Base-by-base conservation (phyloP, 2,888 invertebrate genomes). In the Perizoma affinitatum region DNA sequence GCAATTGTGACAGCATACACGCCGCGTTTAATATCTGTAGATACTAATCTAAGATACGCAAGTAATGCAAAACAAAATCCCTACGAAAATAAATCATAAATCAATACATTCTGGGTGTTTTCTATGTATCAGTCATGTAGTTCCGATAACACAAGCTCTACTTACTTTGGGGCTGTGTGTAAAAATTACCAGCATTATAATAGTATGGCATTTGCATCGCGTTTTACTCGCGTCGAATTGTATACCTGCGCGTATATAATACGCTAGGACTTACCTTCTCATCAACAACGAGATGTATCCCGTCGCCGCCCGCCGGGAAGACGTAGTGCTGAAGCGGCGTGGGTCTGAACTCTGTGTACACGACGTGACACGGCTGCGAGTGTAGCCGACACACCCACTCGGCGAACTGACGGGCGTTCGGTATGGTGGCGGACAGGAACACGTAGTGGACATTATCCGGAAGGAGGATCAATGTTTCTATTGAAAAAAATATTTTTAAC, bases 381-480 rank as follows among this genome's bases (percentile, higher is more conserved):
- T 99, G 99, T 45, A 99, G 93, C 80, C 98, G 96, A 54, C 96
- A 95, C n/a, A 98, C 97, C 97, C 97, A 98, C 86, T 98, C 97
- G 0, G 95, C 97, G 84, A 98, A 98, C 89, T 99, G 99, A 4
- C 98, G 94, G 4, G 99, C 99, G 89, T 99, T 99, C 3, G 99
- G 99, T 74, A 99, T 99, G 0, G 99, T 99, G 8, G 99, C 99
- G 0, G 99, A 99, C 0, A 99, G 93, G 84, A 99, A 99, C 5
- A 99, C 99, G 85, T 98, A 99, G 83, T 98, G 98, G 0, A 99
- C 99, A 80, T 98, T 98, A 83, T 99, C 98, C 0, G 99, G 99
- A 43, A 99, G 89, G 40, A 99, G 93, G 78, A 99, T 99, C 41
- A 99, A 94, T 0, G 99, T 99, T 92, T 99, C 99, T 88, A 87